These are phyloP conservation scores for Falco cherrug DNA, from an alignment of 2,797 vertebrate genomes.

Conservation along the genomic window DNA sequence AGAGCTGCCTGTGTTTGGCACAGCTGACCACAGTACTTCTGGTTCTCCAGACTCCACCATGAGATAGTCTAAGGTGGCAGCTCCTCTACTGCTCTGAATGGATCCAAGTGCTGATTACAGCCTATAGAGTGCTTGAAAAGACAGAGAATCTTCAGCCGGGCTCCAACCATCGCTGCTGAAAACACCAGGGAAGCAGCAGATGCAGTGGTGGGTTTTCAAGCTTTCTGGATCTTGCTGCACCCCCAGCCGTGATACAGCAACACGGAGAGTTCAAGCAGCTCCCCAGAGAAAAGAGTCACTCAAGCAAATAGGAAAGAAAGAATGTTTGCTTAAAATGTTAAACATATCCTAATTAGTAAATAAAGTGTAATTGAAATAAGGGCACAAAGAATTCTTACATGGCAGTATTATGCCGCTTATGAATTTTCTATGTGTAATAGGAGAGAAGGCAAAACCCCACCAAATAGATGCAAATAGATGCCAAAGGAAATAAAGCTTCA, in stretches of 20 bases:
- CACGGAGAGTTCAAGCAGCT: background rate
- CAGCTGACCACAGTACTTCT: background rate
- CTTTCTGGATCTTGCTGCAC: background rate
- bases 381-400: background rate
- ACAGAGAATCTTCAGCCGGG: background rate
- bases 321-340: background rate
- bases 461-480: background rate
- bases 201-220: background rate
- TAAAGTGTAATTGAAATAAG: background rate
- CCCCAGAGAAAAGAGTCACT: background rate
- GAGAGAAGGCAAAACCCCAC: background rate
- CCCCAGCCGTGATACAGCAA: background rate
- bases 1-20: too few relatives aligned
- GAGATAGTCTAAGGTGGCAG: background rate
- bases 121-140: background rate
- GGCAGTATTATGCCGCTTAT: background rate
- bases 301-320: background rate
- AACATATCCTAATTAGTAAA: constrained; percentile 17
- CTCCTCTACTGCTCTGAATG: background rate
- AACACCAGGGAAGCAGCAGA: background rate
- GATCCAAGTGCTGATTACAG: background rate
- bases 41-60: background rate
- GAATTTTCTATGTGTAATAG: background rate
- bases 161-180: rapidly evolving
- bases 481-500: background rate